Base-by-base conservation (phyloP, 2,888 invertebrate species). In the Cyclophora albipunctata region DNA sequence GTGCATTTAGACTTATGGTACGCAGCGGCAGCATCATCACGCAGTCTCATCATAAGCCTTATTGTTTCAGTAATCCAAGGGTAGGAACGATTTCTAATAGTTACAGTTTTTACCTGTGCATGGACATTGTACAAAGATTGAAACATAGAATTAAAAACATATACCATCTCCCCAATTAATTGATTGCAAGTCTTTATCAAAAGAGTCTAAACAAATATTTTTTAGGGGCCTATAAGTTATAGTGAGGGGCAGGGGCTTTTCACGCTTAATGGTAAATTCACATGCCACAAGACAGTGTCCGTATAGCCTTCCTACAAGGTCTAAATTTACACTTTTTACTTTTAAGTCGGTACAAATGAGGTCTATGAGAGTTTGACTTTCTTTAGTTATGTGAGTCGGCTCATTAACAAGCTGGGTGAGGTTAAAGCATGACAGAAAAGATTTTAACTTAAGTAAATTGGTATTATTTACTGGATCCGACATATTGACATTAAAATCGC, bases 401-500 rank as follows among this genome's bases (percentile, higher is more conserved):
- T 7, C 45, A 5, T 3, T 6, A 40, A 45, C 45, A 20, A 40
- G 6, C 20, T 45, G 45, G 6, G 7, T 5, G 3, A 45, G 20
- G 5, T 40, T 45, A 45, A 51, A 7, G 35, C 45, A 51, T 3
- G 33, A 4, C 4, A 51, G 42, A 42, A 51, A 51, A 3, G 37
- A 7, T 5, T 40, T 40, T 7, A 47, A 45, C 7, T 50, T 47
- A 34, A 43, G 42, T 6, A 7, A 0, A 40, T 40, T 40, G 6
- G 43, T 46, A 37, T 46, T 37, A 37, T 37, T 5, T 5, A 5
- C 5, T 5, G 51, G 53, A 53, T 52, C 48, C 45, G 42, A 47
- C 35, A 48, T 34, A 34, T 47, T 47, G 1, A 48, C 42, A 42
- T 57, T 57, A 45, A 59, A 59, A 47, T 59, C 54, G 4, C 53